A percentile compares a stretch with the other conserved stretches of the same genome.
Evolutionary conservation across 2,113 vertebrate genomes (phyloP).

Genomic region (Melanostigma gelatinosum): DNA sequence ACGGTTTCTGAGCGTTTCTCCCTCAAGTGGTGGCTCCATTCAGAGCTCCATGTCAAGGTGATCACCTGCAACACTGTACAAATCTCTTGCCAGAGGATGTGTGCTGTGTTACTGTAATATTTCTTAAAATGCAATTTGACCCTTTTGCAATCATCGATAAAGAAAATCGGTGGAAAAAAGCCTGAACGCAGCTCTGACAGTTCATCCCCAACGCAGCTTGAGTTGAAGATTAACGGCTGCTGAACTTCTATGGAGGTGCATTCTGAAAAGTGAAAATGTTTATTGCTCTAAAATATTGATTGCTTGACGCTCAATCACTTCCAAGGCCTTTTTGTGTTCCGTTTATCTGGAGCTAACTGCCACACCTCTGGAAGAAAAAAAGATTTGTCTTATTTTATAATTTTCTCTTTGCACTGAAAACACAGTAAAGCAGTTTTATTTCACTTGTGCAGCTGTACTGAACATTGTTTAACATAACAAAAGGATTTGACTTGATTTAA

Average conservation of each 20-base stretch:
- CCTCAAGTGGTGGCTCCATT: not conserved
- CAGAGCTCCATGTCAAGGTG: conserved; percentile 8
- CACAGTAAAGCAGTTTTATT: not conserved
- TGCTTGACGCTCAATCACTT: conserved; percentile 8
- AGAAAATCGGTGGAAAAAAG: not conserved
- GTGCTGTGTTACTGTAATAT: conserved; percentile 12
- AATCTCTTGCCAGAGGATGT: not conserved
- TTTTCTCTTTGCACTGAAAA: not conserved
- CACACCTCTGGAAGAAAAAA: not conserved
- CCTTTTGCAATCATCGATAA: conserved; percentile 18
- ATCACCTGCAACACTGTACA: not conserved
- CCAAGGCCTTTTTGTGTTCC: conserved; percentile 8
- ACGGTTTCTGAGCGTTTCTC: not conserved
- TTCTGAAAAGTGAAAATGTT: conserved; percentile 47
- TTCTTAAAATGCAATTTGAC: conserved; percentile 35
- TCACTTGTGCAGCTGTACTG: not conserved
- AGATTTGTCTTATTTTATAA: not conserved
- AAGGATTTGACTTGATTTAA: not conserved
- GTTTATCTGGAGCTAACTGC: conserved; percentile 28
- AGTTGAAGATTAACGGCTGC: conserved; percentile 41
- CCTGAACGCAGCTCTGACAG: conserved; percentile 27
- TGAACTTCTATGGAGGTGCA: conserved; percentile 19
- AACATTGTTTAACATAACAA: not conserved
- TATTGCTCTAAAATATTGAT: conserved; percentile 49
- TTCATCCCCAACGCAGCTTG: conserved; percentile 34